phyloP scores from a whole-genome alignment of 2,113 vertebrate genomes.

The Datnioides undecimradiatus region DNA sequence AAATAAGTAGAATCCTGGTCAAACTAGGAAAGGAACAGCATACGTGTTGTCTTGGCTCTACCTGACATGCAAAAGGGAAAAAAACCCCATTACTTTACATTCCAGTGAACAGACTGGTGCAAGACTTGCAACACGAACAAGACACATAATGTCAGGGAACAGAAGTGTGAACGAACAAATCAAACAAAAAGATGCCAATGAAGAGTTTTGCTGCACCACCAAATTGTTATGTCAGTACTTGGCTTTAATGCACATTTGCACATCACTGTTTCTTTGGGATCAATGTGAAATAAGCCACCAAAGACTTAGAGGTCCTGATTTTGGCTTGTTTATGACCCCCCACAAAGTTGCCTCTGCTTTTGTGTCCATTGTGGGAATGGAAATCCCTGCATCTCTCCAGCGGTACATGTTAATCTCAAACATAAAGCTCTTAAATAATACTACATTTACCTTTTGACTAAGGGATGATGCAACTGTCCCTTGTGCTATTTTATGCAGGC shows the following conservation, averaged over 20 bases:
- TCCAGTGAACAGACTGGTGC: background rate
- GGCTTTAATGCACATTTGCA: background rate
- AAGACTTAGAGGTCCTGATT: background rate
- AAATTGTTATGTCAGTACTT: slow-evolving; percentile 12
- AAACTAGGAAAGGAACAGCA: background rate
- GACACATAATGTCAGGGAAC: slow-evolving; percentile 6
- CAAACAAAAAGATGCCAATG: slow-evolving; percentile 11
- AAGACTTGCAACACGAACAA: slow-evolving; percentile 16
- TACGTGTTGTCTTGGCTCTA: background rate
- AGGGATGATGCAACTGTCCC: slow-evolving; percentile 16
- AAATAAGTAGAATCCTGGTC: background rate
- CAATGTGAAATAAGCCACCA: background rate
- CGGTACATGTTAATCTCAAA: background rate
- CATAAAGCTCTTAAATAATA: background rate
- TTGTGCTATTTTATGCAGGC: slow-evolving; percentile 17
- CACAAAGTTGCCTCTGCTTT: background rate
- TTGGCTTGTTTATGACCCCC: slow-evolving; percentile 3
- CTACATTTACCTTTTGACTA: slow-evolving; percentile 15
- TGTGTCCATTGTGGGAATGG: background rate
- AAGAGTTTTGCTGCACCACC: slow-evolving; percentile 9
- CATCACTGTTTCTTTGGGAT: background rate
- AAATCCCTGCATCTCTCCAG: slow-evolving; percentile 2
- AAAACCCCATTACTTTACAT: background rate
- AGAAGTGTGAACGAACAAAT: slow-evolving; percentile 21
- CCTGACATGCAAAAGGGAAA: background rate